A percentile compares a stretch with the other conserved stretches of the same genome.
phyloP scores from a whole-genome alignment of 2,888 invertebrate species.

The Unio delphinus region DNA sequence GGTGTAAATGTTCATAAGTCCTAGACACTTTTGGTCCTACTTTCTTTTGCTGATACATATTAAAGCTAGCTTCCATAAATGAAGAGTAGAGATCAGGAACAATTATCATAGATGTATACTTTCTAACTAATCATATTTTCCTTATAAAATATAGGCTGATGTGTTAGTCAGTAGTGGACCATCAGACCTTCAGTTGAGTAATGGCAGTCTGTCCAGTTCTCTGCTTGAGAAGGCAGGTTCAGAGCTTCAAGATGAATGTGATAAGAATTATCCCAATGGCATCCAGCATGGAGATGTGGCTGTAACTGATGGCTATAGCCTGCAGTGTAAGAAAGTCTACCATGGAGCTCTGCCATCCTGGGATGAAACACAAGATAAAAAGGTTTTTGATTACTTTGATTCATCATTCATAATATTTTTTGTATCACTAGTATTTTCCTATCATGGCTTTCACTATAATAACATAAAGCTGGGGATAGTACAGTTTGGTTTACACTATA shows the following conservation, averaged over 20 bases:
- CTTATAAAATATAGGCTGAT: conserved; percentile 20
- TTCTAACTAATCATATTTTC: background rate
- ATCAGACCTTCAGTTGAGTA: conserved; percentile 11
- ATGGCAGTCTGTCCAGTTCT: conserved; percentile 16
- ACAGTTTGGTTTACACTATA: no score
- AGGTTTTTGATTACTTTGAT: background rate
- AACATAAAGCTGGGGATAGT: background rate
- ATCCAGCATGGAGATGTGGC: conserved; percentile 24
- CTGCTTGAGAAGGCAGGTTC: conserved; percentile 23
- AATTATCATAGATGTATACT: no score
- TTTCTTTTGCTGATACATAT: no score
- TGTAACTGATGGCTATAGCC: conserved; percentile 24
- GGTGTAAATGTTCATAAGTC: no score
- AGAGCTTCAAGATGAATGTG: conserved; percentile 26
- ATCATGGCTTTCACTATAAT: background rate
- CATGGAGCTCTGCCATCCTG: conserved; percentile 30
- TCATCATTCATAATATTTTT: background rate
- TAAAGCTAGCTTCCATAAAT: no score
- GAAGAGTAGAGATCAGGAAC: no score
- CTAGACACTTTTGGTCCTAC: no score
- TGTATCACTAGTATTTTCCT: background rate
- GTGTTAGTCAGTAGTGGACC: conserved; percentile 23
- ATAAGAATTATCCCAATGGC: conserved; percentile 19
- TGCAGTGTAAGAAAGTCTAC: conserved; percentile 24
- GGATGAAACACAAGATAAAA: conserved; percentile 14